phyloP scores from a whole-genome alignment of 2,113 vertebrate genomes.

The Chaetodon auriga region DNA sequence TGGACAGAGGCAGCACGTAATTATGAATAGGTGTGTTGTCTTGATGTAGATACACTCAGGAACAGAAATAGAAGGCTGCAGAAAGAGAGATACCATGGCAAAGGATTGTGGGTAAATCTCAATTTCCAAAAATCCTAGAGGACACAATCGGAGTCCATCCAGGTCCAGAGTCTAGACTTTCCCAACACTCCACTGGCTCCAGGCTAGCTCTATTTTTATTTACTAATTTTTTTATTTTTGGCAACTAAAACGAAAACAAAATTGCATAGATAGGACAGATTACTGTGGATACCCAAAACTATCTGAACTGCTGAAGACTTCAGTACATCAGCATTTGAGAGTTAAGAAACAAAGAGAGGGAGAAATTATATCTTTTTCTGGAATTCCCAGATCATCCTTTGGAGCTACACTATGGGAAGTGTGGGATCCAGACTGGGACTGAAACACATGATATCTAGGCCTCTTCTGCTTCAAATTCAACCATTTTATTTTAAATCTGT shows the following conservation, averaged over 20 bases:
- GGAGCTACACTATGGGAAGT: not conserved
- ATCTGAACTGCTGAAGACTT: no score
- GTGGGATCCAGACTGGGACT: not conserved
- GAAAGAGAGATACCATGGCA: not conserved
- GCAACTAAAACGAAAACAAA: not conserved
- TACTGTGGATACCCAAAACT: not conserved
- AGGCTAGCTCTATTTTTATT: no score
- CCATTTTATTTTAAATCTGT: no score
- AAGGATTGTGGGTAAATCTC: not conserved
- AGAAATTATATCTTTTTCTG: no score
- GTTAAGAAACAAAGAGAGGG: no score
- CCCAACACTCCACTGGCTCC: not conserved
- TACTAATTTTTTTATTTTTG: not conserved
- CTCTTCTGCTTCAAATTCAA: not conserved
- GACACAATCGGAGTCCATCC: not conserved
- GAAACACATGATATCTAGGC: not conserved
- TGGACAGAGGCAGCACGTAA: constrained; percentile 20
- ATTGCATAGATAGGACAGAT: not conserved
- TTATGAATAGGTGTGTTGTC: constrained; percentile 8
- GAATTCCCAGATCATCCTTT: no score
- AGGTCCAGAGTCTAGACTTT: not conserved
- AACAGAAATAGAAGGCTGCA: constrained; percentile 6
- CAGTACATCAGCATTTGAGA: no score
- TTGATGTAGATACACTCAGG: constrained; percentile 9
- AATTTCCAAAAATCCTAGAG: not conserved